Base-by-base conservation (phyloP, 2,797 vertebrate species). In the Sebastes matsubarae region DNA sequence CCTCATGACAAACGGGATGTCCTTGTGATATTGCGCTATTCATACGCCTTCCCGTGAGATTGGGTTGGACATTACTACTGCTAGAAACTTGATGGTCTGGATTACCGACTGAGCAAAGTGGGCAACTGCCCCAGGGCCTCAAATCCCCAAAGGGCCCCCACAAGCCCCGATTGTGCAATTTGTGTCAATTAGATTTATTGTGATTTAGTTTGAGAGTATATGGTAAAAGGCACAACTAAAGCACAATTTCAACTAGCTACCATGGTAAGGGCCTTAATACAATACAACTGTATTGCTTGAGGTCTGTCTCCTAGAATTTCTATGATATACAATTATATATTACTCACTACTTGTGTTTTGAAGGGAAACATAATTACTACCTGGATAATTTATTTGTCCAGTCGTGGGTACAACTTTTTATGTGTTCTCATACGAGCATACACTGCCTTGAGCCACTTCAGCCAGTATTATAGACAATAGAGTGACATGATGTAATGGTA, bases 401-500 rank as follows among this genome's bases (percentile, higher is more conserved):
- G 6, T 18, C 29, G 52, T 42, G n/a, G 20, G 16, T 68, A 32
- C 8, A 69, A 50, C 14, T 8, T 66, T n/a, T 1, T 6, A 0
- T 10, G 12, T 57, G 5, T 57, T n/a, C 16, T 60, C n/a, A 59
- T 57, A 38, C 4, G 50, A 52, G 8, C 16, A 30, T 6, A 29
- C 16, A 42, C 52, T 27, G 8, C 54, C 20, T 27, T 32, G 9
- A 80, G 24, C 66, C 69, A 16, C 24, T 69, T 20, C 18, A 77
- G 38, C 52, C 67, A n/a, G 30, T n/a, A 29, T 68, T 29, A 77
- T n/a, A 38, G 34, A 79, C 32, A 57, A 83, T n/a, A 27, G 27
- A 66, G 34, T 58, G 34, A 55, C 42, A 36, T 29, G 46, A 72
- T 77, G 32, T 86, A 65, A 67, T 72, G 72, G 4, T 65, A 61